Evolutionary conservation across 2,797 vertebrate genomes (phyloP).

Genomic region (Pristis pectinata): DNA sequence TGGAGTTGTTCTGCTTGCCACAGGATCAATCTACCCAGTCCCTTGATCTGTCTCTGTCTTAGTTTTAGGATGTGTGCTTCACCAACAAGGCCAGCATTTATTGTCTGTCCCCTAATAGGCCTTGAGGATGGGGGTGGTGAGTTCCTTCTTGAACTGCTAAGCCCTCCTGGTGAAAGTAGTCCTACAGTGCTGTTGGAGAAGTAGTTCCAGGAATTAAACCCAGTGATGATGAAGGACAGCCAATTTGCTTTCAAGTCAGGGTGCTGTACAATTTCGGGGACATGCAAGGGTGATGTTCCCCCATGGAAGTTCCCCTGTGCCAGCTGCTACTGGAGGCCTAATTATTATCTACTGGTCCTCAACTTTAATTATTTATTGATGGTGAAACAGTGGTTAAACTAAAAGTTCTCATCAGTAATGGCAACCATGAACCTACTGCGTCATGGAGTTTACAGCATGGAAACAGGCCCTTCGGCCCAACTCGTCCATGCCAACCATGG

Average conservation of each 20-base stretch:
- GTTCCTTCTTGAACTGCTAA: not conserved
- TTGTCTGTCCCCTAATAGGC: not conserved
- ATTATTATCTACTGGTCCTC: too few species aligned
- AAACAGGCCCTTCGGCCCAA: too few species aligned
- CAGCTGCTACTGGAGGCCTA: too few species aligned
- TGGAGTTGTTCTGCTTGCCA: not conserved
- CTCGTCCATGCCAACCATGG: too few species aligned
- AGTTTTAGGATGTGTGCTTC: not conserved
- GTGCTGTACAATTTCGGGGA: not conserved
- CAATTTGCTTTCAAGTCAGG: not conserved
- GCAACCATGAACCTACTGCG: too few species aligned
- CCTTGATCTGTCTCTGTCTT: not conserved
- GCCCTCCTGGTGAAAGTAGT: too few species aligned
- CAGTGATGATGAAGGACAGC: not conserved
- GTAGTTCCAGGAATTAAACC: not conserved
- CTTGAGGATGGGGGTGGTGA: not conserved
- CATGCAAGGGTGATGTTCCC: not conserved
- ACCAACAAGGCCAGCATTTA: not conserved
- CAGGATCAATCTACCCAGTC: not conserved
- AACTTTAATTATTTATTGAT: too few species aligned
- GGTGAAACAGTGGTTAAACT: too few species aligned
- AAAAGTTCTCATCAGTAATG: too few species aligned
- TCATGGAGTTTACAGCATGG: too few species aligned
- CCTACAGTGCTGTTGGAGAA: not conserved
- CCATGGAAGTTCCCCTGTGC: too few species aligned